These are phyloP conservation scores for Drosophila ambigua DNA, from an alignment of 1,140 invertebrate species.

Conservation along the genomic window DNA sequence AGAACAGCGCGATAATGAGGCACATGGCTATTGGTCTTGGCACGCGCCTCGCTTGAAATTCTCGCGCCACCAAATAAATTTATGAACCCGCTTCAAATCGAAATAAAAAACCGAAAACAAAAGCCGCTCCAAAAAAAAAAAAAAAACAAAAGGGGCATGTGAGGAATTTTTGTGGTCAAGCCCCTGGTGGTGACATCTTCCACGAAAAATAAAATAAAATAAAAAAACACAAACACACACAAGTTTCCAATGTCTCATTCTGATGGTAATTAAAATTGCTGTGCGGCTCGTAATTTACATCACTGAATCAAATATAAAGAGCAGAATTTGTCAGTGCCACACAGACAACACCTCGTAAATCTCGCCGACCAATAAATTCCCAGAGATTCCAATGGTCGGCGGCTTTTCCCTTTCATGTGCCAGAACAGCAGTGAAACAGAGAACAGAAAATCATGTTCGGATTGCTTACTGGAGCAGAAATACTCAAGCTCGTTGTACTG, in stretches of 20 bases:
- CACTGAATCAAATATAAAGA: conserved; percentile 16
- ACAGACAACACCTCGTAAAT: conserved; percentile 39
- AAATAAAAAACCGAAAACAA: conserved; percentile 23
- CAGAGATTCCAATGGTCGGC: conserved; percentile 8
- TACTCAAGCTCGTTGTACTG: conserved; percentile 9
- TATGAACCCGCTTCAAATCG: conserved; percentile 49
- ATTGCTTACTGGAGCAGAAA: conserved; percentile 66
- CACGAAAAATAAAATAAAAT: conserved; percentile 5
- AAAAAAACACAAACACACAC: conserved; percentile 13
- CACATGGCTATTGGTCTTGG: conserved; percentile 21
- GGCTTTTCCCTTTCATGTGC: conserved; percentile 50
- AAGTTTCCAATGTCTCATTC: conserved; percentile 36
- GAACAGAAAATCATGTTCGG: conserved; percentile 14
- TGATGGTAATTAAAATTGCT: conserved; percentile 46
- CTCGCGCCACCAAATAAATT: conserved; percentile 16
- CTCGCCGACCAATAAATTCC: conserved; percentile 40
- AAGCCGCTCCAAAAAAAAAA: not conserved
- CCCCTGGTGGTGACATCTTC: conserved; percentile 5
- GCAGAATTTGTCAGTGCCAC: conserved; percentile 45
- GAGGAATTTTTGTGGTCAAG: conserved; percentile 40
- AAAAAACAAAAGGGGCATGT: not conserved
- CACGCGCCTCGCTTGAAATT: conserved; percentile 26
- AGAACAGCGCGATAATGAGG: conserved; percentile 30
- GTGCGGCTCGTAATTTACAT: conserved; percentile 50
- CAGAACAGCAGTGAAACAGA: not conserved